Evolutionary conservation across 2,888 invertebrate genomes (phyloP), one percentile per base, ranked within the genome.

Genomic region (Cheilosia vernalis): DNA sequence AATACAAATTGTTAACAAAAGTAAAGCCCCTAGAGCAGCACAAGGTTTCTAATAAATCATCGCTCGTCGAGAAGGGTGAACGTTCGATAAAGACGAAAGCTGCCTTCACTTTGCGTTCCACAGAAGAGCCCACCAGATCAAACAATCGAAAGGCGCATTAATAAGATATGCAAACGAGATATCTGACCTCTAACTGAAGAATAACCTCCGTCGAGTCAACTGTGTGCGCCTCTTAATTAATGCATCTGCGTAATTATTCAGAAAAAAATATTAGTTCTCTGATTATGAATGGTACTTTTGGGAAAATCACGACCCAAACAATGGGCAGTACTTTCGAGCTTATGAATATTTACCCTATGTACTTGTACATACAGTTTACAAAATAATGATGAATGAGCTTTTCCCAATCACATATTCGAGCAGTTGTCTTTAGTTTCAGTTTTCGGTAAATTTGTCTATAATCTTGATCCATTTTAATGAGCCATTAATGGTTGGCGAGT

Each of bases 61-160:
- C 37, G 4, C 37, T 37, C 37, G 4, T 37, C 37, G 13, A 10
- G 37, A 37, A 13, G 13, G 37, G 37, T 37, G 37, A 37, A 37
- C 37, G 13, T 37, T 37, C 37, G 37, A 13, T 37, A 37, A 37
- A 21, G 13, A 53, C 6, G 21, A 37, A 40, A 7, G n/a, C 6
- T 53, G 64, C 64, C 64, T 40, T 66, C 64, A 33, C 19, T 56
- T 56, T 9, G 27, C 27, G 17, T 17, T 56, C 33, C 55, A 17
- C 24, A 33, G 17, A 56, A 24, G 37, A 51, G 10, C 17, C 4
- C 10, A n/a, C 21, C 10, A 21, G 21, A 24, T 37, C 2, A 66
- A 21, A 51, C 64, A 53, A 66, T 51, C 24, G 27, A 66, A 66
- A 51, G 64, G 13, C 19, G 19, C 19, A 19, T 44, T 44, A 51